A percentile compares a stretch with the other conserved stretches of the same genome.
Conservation (phyloP, 1,140 invertebrate genomes). For the Drosophila tsacasi region DNA sequence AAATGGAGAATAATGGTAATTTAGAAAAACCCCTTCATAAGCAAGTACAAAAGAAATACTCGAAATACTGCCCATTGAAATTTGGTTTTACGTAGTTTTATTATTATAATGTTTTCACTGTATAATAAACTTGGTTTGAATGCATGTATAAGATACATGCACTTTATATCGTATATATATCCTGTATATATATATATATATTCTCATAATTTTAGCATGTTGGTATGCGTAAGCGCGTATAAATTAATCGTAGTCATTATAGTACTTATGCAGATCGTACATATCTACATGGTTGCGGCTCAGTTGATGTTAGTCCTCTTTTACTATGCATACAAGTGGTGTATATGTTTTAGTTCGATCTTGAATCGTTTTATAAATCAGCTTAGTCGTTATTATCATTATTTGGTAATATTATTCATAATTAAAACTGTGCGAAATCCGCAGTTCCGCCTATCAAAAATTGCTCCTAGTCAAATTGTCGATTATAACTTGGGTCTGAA, state of each 20-base stretch:
- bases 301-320: conserved; percentile 61
- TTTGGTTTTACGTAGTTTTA: conserved; percentile 66
- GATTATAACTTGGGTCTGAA: conserved; percentile 32
- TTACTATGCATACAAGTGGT: conserved; percentile 47
- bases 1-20: background rate
- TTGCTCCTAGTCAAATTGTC: conserved; percentile 56
- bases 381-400: conserved; percentile 58
- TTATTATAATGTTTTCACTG: conserved; percentile 68
- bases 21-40: background rate
- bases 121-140: conserved; percentile 66
- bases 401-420: conserved; percentile 47
- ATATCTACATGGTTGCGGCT: conserved; percentile 73
- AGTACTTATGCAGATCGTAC: conserved; percentile 73
- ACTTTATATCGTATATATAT: conserved; percentile 60
- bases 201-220: conserved; percentile 59
- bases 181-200: conserved; percentile 41
- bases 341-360: conserved; percentile 38
- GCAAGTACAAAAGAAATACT: background rate
- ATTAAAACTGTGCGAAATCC: conserved; percentile 69
- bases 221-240: conserved; percentile 73
- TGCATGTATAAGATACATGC: conserved; percentile 60
- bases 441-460: conserved; percentile 71
- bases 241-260: conserved; percentile 68
- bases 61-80: background rate
- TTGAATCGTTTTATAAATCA: conserved; percentile 59